These are phyloP conservation scores for Tarsius wallacei DNA, from an alignment of 2,797 vertebrate genomes.

Conservation along the genomic window DNA sequence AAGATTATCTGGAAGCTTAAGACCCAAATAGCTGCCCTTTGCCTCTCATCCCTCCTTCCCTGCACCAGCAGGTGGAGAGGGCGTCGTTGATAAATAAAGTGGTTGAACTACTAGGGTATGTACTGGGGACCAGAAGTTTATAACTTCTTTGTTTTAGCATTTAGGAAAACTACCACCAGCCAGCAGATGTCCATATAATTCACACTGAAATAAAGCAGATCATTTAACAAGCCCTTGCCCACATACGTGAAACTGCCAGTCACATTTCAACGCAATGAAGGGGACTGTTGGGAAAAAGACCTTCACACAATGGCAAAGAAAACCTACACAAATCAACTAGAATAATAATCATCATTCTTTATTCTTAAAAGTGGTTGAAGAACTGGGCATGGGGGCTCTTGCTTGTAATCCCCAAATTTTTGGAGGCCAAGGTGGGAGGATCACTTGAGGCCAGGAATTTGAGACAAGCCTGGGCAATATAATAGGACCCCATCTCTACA, in stretches of 20 bases:
- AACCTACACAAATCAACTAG: background rate
- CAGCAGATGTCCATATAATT: background rate
- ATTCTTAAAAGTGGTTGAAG: constrained; percentile 51
- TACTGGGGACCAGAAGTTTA: background rate
- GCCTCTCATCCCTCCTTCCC: background rate
- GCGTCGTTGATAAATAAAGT: background rate
- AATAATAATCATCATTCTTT: background rate
- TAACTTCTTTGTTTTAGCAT: background rate
- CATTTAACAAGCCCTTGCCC: background rate
- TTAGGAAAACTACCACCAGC: background rate
- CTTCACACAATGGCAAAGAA: background rate
- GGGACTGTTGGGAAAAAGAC: background rate
- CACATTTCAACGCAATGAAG: background rate
- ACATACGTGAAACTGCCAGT: background rate
- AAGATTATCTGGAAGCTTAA: background rate
- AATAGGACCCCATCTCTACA: too few relatives aligned
- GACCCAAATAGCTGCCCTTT: background rate
- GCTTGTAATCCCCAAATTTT: too few relatives aligned
- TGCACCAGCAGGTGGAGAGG: background rate
- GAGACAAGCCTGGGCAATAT: too few relatives aligned
- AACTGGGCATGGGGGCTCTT: background rate
- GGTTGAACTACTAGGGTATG: background rate
- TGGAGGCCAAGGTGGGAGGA: too few relatives aligned
- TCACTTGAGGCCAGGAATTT: too few relatives aligned
- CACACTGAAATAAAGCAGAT: background rate